Evolutionary conservation across 2,888 invertebrate species (phyloP), one percentile per base, ranked within the genome.

Genomic region (Notocelia uddmanniana): DNA sequence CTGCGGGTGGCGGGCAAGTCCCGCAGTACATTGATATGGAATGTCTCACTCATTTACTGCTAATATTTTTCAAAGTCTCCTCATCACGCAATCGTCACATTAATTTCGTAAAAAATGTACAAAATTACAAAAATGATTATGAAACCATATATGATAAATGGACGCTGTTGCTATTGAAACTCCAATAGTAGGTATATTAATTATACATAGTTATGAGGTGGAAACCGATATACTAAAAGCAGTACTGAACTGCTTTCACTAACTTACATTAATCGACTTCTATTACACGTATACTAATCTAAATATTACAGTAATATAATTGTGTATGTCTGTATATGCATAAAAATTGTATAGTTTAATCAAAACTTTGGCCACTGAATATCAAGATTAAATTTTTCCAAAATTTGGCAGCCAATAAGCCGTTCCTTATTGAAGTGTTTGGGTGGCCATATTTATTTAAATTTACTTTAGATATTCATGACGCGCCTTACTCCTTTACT

Each of bases 91-190:
- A 86, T 85, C 82, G 87, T 87, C 88, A 91, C 90, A 86, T 88
- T 80, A 77, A 91, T 90, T 92, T 91, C 84, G 86, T 91, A 88
- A 89, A 85, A 92, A 92, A 90, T 90, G 90, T 93, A 93, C 92
- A 93, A 93, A 93, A 93, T 92, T 93, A 92, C 93, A 93, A 93
- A 92, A 92, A 89, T 84, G 84, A 86, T 88, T 84, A 88, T 83
- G 86, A 91, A 92, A 91, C 84, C 83, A 91, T 87, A 91, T 87
- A 86, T 78, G 79, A 81, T 83, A 83, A 85, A 79, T 87, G 86
- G 87, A 91, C 84, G 86, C 78, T 78, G 82, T 87, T 86, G 77
- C 80, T 81, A 84, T 84, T 87, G 82, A 88, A 84, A 84, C 88
- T 85, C 86, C 88, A 86, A 84, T 82, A 77, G 83, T 31, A 31